Percentiles rank a stretch among this genome's conserved stretches.
phyloP scores from a whole-genome alignment of 2,888 invertebrate genomes.

The Ceriagrion tenellum region DNA sequence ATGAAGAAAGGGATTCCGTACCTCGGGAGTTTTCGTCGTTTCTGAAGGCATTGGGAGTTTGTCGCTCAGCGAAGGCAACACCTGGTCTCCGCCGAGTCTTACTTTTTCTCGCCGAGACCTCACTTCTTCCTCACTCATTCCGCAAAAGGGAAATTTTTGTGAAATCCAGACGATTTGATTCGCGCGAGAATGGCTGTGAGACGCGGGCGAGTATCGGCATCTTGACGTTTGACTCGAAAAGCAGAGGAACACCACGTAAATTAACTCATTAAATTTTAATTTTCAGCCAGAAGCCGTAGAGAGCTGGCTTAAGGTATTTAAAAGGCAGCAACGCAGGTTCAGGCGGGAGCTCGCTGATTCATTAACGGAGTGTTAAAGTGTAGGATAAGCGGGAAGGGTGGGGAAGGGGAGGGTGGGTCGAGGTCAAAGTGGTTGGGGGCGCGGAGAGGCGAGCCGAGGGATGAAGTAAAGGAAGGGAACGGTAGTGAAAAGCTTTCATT shows the following conservation, averaged over 20 bases:
- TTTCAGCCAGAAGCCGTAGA: neutral
- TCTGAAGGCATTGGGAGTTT: neutral
- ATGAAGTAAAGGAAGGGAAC: too few relatives aligned
- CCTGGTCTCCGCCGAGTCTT: neutral
- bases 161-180: neutral
- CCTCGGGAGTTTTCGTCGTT: neutral
- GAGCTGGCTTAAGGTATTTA: neutral
- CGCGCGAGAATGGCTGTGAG: neutral
- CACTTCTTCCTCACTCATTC: too few relatives aligned
- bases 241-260: neutral
- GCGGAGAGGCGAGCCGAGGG: too few relatives aligned
- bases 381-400: neutral
- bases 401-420: neutral
- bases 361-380: neutral
- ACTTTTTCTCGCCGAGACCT: too few relatives aligned
- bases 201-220: neutral
- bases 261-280: conserved; percentile 17
- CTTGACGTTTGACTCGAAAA: neutral
- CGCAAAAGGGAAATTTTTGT: neutral
- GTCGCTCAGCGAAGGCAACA: neutral
- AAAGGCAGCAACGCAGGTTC: neutral
- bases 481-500: too few relatives aligned
- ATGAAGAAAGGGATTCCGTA: neutral
- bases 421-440: neutral
- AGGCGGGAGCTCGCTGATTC: neutral